Conservation (phyloP, 2,888 invertebrate species). For the Macrosiphum euphorbiae region DNA sequence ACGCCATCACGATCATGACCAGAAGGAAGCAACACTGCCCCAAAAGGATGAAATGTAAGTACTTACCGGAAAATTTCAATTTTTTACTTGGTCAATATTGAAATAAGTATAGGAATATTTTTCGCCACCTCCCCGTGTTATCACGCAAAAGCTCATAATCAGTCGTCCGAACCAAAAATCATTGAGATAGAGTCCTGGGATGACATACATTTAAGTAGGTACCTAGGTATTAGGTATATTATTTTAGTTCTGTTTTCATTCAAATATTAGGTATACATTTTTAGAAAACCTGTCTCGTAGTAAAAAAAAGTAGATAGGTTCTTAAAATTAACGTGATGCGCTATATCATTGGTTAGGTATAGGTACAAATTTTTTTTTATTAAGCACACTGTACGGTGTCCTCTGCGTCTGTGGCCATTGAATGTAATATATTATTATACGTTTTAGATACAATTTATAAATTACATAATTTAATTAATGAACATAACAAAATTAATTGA, state of each 20-base stretch:
- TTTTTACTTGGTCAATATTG: background rate
- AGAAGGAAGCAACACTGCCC: constrained; percentile 73
- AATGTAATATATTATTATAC: too few species aligned
- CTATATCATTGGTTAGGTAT: background rate
- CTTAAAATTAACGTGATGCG: too few species aligned
- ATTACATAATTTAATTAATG: too few species aligned
- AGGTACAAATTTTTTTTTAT: background rate
- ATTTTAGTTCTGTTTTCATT: background rate
- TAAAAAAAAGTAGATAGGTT: background rate
- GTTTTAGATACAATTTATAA: too few species aligned
- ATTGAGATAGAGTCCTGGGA: too few species aligned
- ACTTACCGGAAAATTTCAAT: background rate
- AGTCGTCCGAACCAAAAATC: background rate
- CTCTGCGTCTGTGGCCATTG: too few species aligned
- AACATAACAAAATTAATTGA: background rate
- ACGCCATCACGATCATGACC: constrained; percentile 70
- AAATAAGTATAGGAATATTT: background rate
- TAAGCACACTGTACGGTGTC: too few species aligned
- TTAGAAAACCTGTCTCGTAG: background rate
- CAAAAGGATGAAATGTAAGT: constrained; percentile 73
- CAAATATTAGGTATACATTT: background rate
- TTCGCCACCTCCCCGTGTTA: too few species aligned
- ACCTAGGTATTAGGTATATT: background rate
- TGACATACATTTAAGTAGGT: background rate
- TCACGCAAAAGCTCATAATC: background rate